Percentiles rank a stretch among this genome's conserved stretches.
phyloP scores from a whole-genome alignment of 2,888 invertebrate genomes.

The Metallyticus violacea region DNA sequence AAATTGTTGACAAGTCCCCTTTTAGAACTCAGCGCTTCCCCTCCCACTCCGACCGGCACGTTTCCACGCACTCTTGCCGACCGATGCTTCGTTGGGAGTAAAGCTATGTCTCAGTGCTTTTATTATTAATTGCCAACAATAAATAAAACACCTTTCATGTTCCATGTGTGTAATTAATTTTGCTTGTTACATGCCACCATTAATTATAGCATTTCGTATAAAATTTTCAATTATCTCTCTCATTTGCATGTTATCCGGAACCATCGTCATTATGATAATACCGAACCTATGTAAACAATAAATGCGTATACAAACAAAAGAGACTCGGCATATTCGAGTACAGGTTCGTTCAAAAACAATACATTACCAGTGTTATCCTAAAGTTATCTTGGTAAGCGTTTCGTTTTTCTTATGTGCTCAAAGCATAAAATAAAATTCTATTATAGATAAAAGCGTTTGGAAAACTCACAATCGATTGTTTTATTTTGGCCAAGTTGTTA shows the following conservation, averaged over 20 bases:
- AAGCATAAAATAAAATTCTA: too few species aligned
- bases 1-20: too few species aligned
- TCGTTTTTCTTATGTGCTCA: too few species aligned
- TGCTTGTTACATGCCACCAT: neutral
- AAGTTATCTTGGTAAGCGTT: too few species aligned
- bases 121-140: neutral
- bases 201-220: neutral
- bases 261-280: neutral
- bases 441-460: too few species aligned
- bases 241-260: neutral
- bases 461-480: too few species aligned
- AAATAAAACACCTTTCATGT: neutral
- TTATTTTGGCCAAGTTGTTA: too few species aligned
- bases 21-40: too few species aligned
- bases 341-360: neutral
- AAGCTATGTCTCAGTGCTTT: neutral
- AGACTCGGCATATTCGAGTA: neutral
- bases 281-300: neutral
- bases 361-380: neutral
- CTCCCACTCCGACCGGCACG: neutral
- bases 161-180: neutral
- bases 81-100: neutral
- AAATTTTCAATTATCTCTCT: neutral
- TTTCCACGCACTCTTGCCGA: neutral
- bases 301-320: neutral